These are phyloP conservation scores for Drosophila borealis DNA, from an alignment of 2,888 invertebrate genomes.

Conservation along the genomic window DNA sequence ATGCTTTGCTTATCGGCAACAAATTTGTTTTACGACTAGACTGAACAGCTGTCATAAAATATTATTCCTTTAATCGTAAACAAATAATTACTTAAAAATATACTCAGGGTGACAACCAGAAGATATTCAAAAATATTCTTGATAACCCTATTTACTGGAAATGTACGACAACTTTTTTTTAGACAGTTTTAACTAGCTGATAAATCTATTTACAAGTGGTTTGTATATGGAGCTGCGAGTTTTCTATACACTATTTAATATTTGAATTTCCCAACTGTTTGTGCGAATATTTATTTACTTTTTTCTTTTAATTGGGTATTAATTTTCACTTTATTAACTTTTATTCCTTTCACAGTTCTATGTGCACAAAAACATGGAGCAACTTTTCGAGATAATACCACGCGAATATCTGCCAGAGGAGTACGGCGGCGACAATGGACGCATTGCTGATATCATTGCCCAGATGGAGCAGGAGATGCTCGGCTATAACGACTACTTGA, in stretches of 20 bases:
- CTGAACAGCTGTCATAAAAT: neutral
- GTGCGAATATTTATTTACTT: too few species aligned
- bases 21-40: conserved; percentile 10
- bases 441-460: conserved; percentile 79
- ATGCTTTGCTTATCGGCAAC: neutral
- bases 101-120: too few species aligned
- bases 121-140: too few species aligned
- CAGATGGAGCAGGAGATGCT: conserved; percentile 61
- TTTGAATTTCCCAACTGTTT: neutral
- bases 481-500: conserved; percentile 61
- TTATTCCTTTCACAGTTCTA: conserved; percentile 84
- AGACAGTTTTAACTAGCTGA: too few species aligned
- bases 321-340: neutral
- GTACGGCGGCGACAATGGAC: conserved; percentile 87
- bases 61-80: neutral
- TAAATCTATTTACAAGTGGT: neutral
- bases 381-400: conserved; percentile 85
- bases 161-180: too few species aligned
- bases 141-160: too few species aligned
- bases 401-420: conserved; percentile 87
- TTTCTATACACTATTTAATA: neutral
- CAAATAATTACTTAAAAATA: neutral
- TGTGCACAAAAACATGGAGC: conserved; percentile 84
- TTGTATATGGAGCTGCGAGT: neutral
- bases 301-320: neutral